Base-by-base conservation (phyloP, 2,797 vertebrate genomes). In the Mus spretus region DNA sequence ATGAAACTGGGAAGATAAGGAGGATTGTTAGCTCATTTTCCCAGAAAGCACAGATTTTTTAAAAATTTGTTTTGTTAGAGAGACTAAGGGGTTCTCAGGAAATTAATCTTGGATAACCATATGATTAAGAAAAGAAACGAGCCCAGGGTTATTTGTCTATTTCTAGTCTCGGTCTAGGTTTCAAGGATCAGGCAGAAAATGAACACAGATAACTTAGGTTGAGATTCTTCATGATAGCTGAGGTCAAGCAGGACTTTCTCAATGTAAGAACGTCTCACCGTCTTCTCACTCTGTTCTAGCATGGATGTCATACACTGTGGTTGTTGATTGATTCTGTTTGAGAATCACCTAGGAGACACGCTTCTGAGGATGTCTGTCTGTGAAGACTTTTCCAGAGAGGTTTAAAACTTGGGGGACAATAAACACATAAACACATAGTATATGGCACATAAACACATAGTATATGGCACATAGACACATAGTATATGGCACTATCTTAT, bases 61-160 rank as follows among this genome's bases (percentile, higher is more conserved):
- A 50, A 34, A 44, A 12, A n/a, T 20, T 86, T 91, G 2, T 80
- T 89, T 95, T 83, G 65, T 89, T 44, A n/a, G 34, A 12, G 12
- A 34, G 6, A 80, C 75, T 37, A 80, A 24, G 13, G 44, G 9
- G 5, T 80, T 75, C 93, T 31, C 37, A 53, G 22, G 59, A 14
- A 94, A 90, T 93, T 34, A 87, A 80, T 88, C 87, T 95, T 90
- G 53, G 82, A 6, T 55, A 55, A 96, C 10, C 31, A 65, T 77
- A n/a, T 78, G 22, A 81, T 37, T n/a, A 19, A 88, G 83, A 87
- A 75, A 44, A 44, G 2, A 26, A 24, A 24, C 7, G 4, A 44
- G 40, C 40, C 40, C 9, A 2, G 11, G 26, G 40, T 75, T 44
- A 44, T 14, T 75, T 0, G 4, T 75, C 74, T 44, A 2, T 75